Percentiles rank a stretch among this genome's conserved stretches.
Conservation (phyloP, 2,797 vertebrate species). For the Brachyrhaphis roseni region DNA sequence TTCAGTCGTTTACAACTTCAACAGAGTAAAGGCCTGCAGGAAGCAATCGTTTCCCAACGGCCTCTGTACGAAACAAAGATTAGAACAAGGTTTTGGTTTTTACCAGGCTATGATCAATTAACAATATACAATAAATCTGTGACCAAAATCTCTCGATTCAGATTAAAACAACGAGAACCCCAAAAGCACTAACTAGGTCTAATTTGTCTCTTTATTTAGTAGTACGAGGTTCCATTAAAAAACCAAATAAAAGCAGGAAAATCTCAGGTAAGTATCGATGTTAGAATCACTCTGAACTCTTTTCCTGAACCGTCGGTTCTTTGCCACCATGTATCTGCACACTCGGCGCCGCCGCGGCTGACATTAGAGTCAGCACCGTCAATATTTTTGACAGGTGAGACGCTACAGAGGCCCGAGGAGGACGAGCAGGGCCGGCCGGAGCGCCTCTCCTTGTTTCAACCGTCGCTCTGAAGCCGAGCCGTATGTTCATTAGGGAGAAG, state of each 20-base stretch:
- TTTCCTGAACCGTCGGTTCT: neutral
- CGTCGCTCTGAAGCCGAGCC: constrained; percentile 36
- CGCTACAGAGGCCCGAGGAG: constrained; percentile 31
- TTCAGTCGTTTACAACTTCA: neutral
- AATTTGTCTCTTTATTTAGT: neutral
- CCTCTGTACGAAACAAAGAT: neutral
- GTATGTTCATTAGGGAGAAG: constrained; percentile 39
- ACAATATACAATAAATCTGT: too few relatives aligned
- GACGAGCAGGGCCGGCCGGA: constrained; percentile 16
- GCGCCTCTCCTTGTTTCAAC: neutral
- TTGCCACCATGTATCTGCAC: constrained; percentile 1
- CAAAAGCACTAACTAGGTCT: neutral
- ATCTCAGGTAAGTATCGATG: neutral
- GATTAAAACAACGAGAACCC: neutral
- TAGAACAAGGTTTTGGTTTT: neutral
- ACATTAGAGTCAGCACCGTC: constrained; percentile 25
- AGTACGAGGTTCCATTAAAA: neutral
- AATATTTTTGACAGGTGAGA: constrained; percentile 49
- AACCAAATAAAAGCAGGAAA: too few relatives aligned
- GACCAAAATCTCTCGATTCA: neutral
- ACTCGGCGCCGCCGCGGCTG: neutral
- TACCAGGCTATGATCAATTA: neutral
- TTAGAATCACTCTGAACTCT: neutral
- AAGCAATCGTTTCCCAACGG: neutral
- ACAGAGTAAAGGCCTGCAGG: neutral